Evolutionary conservation across 2,113 vertebrate species (phyloP), one percentile per base, ranked within the genome.

Genomic region (Centropus unirufus): DNA sequence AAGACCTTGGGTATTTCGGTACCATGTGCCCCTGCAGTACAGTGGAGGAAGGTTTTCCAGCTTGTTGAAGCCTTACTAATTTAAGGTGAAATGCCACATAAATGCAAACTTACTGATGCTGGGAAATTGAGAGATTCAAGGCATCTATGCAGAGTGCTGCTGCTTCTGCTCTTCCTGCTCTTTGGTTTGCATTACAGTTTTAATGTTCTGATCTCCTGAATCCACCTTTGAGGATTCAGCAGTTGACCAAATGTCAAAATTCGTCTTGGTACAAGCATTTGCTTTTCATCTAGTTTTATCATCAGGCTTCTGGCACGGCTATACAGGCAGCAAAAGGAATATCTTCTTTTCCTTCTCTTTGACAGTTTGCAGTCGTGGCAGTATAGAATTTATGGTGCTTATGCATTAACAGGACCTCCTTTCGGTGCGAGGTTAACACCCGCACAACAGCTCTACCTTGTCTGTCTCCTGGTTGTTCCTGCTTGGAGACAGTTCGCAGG

Each of bases 111-210:
- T 76, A 12, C 4, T 75, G 30, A 61, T 87, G 36, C n/a, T 27
- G 62, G 51, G 24, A 86, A 61, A 34, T 30, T 20, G 40, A 14
- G 23, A 75, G 34, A 69, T 67, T 59, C 14, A 57, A 32, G 52
- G 22, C 26, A 12, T 39, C 26, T 93, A 40, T 90, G 58, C 2
- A 3, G 57, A 59, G 20, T 69, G 29, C 22, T 18, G 11, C 44
- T 47, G 34, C 34, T 4, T 61, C 36, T 77, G 29, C 46, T 66
- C 40, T 52, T 83, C 62, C 34, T 29, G 73, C 23, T 26, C 9
- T 73, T 0, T 55, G 14, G 8, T 54, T 82, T 63, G 15, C 73
- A 39, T 55, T 42, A 20, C 0, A 0, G 9, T 66, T 81, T 89
- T 62, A 55, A 40, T 57, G 14, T 67, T 78, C 57, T 70, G 19